These are phyloP conservation scores for Caprella mutica DNA, from an alignment of 2,888 invertebrate species.

Conservation along the genomic window DNA sequence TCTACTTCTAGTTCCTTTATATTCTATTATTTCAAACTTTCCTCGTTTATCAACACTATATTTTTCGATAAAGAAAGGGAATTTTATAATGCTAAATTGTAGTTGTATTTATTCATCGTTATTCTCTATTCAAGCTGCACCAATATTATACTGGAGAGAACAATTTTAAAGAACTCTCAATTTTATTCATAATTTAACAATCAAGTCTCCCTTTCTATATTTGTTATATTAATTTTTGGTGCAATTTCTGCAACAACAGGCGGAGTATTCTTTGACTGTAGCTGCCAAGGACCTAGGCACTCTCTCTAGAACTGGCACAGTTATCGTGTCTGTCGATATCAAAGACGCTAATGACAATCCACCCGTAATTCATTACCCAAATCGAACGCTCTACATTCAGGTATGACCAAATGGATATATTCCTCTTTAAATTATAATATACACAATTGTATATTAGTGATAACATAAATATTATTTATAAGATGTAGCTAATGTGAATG, in stretches of 20 bases:
- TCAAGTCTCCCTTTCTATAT: no score
- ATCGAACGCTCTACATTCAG: constrained; percentile 67
- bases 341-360: constrained; percentile 87
- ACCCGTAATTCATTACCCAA: constrained; percentile 63
- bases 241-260: not conserved
- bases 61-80: no score
- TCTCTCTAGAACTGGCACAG: constrained; percentile 60
- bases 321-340: constrained; percentile 65
- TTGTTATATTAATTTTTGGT: no score
- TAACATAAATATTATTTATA: not conserved
- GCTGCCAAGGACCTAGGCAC: constrained; percentile 69
- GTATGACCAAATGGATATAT: constrained; percentile 37
- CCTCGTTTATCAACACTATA: no score
- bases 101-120: no score
- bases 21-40: no score
- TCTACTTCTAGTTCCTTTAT: no score
- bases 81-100: no score
- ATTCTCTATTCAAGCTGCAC: no score
- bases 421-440: not conserved
- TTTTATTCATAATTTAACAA: no score
- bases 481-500: not conserved
- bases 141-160: no score
- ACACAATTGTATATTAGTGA: not conserved
- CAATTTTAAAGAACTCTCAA: no score
- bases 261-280: constrained; percentile 60